These are phyloP conservation scores for Epistrophe eligans DNA, from an alignment of 2,888 invertebrate genomes.

Conservation along the genomic window DNA sequence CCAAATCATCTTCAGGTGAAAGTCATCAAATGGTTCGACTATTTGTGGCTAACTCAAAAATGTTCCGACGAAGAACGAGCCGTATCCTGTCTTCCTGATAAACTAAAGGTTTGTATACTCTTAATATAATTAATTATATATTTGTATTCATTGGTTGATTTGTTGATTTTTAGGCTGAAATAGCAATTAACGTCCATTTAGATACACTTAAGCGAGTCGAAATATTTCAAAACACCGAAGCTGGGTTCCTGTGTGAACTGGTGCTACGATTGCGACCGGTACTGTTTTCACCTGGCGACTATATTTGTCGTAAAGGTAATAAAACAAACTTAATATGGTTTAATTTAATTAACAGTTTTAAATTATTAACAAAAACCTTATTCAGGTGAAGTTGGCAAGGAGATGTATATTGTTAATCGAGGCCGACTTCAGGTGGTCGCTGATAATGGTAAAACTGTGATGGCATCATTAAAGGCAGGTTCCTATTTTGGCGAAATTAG, in stretches of 20 bases:
- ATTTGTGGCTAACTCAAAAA: slow-evolving; percentile 99
- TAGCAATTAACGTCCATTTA: slow-evolving; percentile 99
- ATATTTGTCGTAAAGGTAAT: slow-evolving; percentile 98
- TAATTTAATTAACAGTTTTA: neutral
- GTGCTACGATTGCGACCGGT: slow-evolving; percentile 97
- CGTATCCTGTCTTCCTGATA: slow-evolving; percentile 97
- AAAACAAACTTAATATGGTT: neutral
- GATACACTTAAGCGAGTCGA: slow-evolving; percentile 99
- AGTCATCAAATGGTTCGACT: slow-evolving; percentile 99
- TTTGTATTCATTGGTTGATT: neutral
- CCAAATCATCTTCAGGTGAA: slow-evolving; percentile 98
- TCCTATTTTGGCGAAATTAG: slow-evolving; percentile 99
- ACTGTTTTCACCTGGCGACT: slow-evolving; percentile 98
- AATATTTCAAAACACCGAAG: slow-evolving; percentile 99
- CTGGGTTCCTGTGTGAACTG: slow-evolving; percentile 98
- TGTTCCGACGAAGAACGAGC: slow-evolving; percentile 98
- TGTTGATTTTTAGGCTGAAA: slow-evolving; percentile 89
- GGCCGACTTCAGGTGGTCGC: slow-evolving; percentile 97
- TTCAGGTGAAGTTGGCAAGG: slow-evolving; percentile 98
- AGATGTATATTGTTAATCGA: slow-evolving; percentile 99
- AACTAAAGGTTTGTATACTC: slow-evolving; percentile 89
- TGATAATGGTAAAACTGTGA: slow-evolving; percentile 97
- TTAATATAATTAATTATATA: neutral
- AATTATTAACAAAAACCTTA: slow-evolving; percentile 68
- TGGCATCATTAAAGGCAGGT: slow-evolving; percentile 98